Evolutionary conservation across 2,113 vertebrate genomes (phyloP).

Genomic region (Ginglymostoma cirratum): DNA sequence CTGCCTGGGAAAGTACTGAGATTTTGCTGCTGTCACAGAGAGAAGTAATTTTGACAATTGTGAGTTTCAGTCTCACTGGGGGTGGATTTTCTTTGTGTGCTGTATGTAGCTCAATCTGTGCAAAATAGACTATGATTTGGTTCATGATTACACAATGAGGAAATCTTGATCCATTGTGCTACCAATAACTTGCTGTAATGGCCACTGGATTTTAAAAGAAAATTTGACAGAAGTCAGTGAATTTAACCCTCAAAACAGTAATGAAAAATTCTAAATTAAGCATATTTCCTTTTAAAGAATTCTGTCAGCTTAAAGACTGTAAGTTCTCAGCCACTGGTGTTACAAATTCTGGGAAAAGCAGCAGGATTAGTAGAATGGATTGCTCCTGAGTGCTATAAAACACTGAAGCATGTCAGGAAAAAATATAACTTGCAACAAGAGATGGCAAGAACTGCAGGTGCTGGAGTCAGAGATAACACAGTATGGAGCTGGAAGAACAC

Average conservation of each 20-base stretch:
- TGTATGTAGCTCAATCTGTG: neutral
- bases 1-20: neutral
- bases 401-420: neutral
- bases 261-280: neutral
- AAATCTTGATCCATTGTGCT: neutral
- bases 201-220: neutral
- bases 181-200: neutral
- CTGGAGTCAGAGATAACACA: too few relatives aligned
- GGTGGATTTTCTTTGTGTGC: neutral
- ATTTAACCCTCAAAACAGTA: neutral
- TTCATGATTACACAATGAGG: neutral
- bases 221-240: neutral
- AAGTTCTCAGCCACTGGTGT: neutral
- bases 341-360: constrained; percentile 16
- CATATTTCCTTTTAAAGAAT: neutral
- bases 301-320: neutral
- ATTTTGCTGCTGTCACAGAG: neutral
- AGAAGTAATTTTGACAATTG: neutral
- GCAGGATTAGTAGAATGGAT: neutral
- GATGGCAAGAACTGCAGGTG: too few relatives aligned
- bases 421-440: neutral
- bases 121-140: neutral
- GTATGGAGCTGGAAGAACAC: too few relatives aligned
- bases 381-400: neutral
- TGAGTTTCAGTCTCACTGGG: neutral